Evolutionary conservation across 2,113 vertebrate species (phyloP).

Genomic region (Onychostoma macrolepis): DNA sequence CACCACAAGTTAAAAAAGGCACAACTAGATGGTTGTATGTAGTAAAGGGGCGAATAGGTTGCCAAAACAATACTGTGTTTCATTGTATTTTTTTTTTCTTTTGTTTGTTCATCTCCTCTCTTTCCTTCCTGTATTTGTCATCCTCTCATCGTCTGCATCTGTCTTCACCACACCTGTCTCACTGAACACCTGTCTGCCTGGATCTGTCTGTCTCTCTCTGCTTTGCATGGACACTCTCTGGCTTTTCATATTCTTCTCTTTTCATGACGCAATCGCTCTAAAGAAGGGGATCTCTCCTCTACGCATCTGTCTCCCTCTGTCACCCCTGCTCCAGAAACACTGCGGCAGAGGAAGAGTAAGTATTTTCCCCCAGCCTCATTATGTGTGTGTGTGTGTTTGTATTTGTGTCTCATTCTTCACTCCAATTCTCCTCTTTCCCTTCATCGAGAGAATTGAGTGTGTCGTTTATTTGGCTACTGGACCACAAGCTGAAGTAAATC

Average conservation of each 20-base stretch:
- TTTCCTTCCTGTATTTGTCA: neutral
- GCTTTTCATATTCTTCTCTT: slow-evolving; percentile 26
- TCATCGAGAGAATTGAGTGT: neutral
- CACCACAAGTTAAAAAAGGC: neutral
- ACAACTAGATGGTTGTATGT: neutral
- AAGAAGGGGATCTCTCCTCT: slow-evolving; percentile 65
- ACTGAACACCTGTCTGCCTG: neutral
- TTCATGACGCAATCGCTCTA: slow-evolving; percentile 35
- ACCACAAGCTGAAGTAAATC: neutral
- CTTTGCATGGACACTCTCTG: slow-evolving; percentile 33
- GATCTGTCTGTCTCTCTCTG: neutral
- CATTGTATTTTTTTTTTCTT: slow-evolving; percentile 29
- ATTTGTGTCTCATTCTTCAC: slow-evolving; percentile 6
- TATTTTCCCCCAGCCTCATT: slow-evolving; percentile 60
- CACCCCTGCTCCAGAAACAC: slow-evolving; percentile 75
- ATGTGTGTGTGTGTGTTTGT: slow-evolving; percentile 34
- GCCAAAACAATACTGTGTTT: slow-evolving; percentile 2
- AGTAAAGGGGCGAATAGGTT: neutral
- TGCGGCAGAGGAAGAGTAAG: slow-evolving; percentile 90
- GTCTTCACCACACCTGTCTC: slow-evolving; percentile 5
- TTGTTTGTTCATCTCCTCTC: slow-evolving; percentile 8
- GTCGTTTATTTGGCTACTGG: slow-evolving; percentile 11
- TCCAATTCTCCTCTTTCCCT: neutral
- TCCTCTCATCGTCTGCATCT: slow-evolving; percentile 29
- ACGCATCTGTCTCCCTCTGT: slow-evolving; percentile 59